Percentiles rank a stretch among this genome's conserved stretches.
Evolutionary conservation across 1,140 invertebrate species (phyloP).

Genomic region (Drosophila insularis): DNA sequence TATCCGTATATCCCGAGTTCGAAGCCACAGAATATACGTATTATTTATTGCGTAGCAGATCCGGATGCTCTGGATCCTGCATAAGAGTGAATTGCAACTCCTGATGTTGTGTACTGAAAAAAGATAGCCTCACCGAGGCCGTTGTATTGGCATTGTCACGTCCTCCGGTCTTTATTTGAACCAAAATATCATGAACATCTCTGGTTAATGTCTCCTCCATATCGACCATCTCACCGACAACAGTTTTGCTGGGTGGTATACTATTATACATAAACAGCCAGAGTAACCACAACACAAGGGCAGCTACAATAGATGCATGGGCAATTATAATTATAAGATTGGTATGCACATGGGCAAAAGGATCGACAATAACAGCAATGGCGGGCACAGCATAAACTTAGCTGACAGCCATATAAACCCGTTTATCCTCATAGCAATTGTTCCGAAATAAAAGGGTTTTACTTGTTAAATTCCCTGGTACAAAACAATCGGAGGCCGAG

Average conservation of each 20-base stretch:
- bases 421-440: slow-evolving; percentile 8
- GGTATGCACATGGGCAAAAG: accelerated
- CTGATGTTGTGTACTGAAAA: neutral
- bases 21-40: slow-evolving; percentile 38
- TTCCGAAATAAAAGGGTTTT: slow-evolving; percentile 44
- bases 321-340: neutral
- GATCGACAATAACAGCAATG: slow-evolving; percentile 5
- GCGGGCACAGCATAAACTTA: slow-evolving; percentile 28
- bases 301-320: neutral
- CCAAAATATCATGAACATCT: slow-evolving; percentile 44
- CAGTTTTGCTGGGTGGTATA: slow-evolving; percentile 10
- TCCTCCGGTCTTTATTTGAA: slow-evolving; percentile 44
- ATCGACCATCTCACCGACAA: slow-evolving; percentile 19
- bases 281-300: neutral
- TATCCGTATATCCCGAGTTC: slow-evolving; percentile 47
- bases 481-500: slow-evolving; percentile 5
- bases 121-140: slow-evolving; percentile 27
- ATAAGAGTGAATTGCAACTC: slow-evolving; percentile 22
- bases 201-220: neutral
- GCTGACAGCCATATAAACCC: slow-evolving; percentile 40
- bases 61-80: slow-evolving; percentile 42
- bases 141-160: slow-evolving; percentile 37
- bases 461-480: neutral
- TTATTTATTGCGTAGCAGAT: slow-evolving; percentile 31
- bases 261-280: slow-evolving; percentile 10